Base-by-base conservation (phyloP, 2,888 invertebrate genomes). In the Lapara coniferarum region DNA sequence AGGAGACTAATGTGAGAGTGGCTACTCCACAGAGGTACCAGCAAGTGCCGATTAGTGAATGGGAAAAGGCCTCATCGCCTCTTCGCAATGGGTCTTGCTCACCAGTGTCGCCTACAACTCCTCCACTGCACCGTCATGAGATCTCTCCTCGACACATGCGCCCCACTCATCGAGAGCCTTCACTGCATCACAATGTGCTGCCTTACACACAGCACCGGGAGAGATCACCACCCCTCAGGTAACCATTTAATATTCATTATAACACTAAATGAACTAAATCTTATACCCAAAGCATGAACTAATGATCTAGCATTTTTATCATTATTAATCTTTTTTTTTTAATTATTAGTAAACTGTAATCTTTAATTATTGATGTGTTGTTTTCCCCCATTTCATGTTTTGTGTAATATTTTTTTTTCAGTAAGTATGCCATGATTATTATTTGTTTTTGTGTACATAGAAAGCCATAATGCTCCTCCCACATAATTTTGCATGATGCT, bases 101-200 rank as follows among this genome's bases (percentile, higher is more conserved):
- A 5, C 95, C 95, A 0, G 93, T 95, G 59, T 95, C 95, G 5
- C 95, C 95, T 0, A 91, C 93, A 0, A 95, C 95, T 0, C 95
- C 95, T 0, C 95, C 94, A 25, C 84, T 92, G 52, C 81, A 83
- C 74, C 80, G 88, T 67, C 87, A 76, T 76, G 86, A 77, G 74
- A 82, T 67, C 37, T 37, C 37, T 5, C 37, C 37, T 37, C 37
- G 37, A 6, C 95, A 75, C 86, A 37, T 37, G 8, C 93, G 71
- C 53, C 74, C 81, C 37, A 74, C 81, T 70, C 81, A 77, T 66
- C 77, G 84, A 57, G 87, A 89, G 78, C 81, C 90, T 56, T 74
- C 89, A 66, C 51, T 89, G 70, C 86, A 91, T 69, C 86, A 78
- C 72, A 71, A 75, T 71, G 77, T 83, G 19, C 74, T 91, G 67